A percentile compares a stretch with the other conserved stretches of the same genome.
These are phyloP conservation scores for Eledone cirrhosa DNA, from an alignment of 2,888 invertebrate genomes.

Conservation along the genomic window DNA sequence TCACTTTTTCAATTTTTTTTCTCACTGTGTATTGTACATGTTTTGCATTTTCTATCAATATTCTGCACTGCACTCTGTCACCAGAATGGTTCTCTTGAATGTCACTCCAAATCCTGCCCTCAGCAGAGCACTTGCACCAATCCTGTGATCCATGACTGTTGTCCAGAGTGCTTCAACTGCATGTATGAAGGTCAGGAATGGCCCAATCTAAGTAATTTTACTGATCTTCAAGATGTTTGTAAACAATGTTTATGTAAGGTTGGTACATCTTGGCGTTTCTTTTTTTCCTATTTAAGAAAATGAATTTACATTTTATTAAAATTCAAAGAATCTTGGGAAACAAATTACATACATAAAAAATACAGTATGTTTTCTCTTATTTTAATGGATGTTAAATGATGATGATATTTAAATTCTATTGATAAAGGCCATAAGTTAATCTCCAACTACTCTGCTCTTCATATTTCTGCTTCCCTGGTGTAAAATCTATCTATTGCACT, in stretches of 20 bases:
- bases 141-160: not conserved
- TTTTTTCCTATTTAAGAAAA: too few relatives aligned
- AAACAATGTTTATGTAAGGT: slow-evolving; percentile 17
- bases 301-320: too few relatives aligned
- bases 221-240: slow-evolving; percentile 14
- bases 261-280: slow-evolving; percentile 15
- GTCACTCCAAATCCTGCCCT: not conserved
- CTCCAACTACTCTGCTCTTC: too few relatives aligned
- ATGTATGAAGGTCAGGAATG: slow-evolving; percentile 7
- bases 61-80: too few relatives aligned
- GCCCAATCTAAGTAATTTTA: slow-evolving; percentile 9
- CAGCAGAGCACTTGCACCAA: slow-evolving; percentile 1
- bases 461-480: too few relatives aligned
- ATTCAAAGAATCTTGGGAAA: too few relatives aligned
- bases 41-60: not conserved
- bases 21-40: not conserved
- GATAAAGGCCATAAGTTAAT: too few relatives aligned
- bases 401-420: too few relatives aligned
- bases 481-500: too few relatives aligned
- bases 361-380: too few relatives aligned
- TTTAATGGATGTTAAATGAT: too few relatives aligned
- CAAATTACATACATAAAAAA: too few relatives aligned
- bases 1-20: not conserved
- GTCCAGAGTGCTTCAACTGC: not conserved
- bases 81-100: slow-evolving; percentile 16